Conservation (phyloP, 2,888 invertebrate genomes). For the Miltochrista miniata region DNA sequence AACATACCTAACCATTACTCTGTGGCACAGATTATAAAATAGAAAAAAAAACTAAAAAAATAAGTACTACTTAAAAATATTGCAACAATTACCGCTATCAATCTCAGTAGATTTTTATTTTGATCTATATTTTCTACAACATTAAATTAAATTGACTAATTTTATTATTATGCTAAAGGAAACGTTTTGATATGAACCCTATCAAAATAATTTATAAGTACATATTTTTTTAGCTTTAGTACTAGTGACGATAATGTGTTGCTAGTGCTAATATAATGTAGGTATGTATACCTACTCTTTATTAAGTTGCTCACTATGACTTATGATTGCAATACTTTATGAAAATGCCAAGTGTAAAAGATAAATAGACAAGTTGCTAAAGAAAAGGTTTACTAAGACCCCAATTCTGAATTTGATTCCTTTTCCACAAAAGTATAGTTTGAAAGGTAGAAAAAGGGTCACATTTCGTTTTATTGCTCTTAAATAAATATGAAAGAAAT, state of each 20-base stretch:
- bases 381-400: too few species aligned
- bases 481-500: conserved; percentile 6
- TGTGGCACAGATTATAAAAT: conserved; percentile 49
- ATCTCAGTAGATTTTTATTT: conserved; percentile 62
- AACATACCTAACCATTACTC: background rate
- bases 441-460: too few species aligned
- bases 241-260: conserved; percentile 46
- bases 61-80: conserved; percentile 48
- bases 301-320: conserved; percentile 9
- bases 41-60: conserved; percentile 46
- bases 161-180: conserved; percentile 67
- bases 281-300: conserved; percentile 2
- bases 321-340: conserved; percentile 10
- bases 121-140: conserved; percentile 46
- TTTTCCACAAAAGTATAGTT: too few species aligned
- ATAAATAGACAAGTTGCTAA: too few species aligned
- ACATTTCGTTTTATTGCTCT: too few species aligned
- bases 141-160: conserved; percentile 70
- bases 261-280: conserved; percentile 25
- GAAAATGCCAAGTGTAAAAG: conserved; percentile 20
- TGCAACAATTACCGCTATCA: conserved; percentile 63
- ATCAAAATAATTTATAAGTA: conserved; percentile 35
- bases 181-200: conserved; percentile 41
- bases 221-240: conserved; percentile 34
- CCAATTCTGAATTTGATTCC: too few species aligned